Base-by-base conservation (phyloP, 2,888 invertebrate species). In the Rhagonycha lutea region DNA sequence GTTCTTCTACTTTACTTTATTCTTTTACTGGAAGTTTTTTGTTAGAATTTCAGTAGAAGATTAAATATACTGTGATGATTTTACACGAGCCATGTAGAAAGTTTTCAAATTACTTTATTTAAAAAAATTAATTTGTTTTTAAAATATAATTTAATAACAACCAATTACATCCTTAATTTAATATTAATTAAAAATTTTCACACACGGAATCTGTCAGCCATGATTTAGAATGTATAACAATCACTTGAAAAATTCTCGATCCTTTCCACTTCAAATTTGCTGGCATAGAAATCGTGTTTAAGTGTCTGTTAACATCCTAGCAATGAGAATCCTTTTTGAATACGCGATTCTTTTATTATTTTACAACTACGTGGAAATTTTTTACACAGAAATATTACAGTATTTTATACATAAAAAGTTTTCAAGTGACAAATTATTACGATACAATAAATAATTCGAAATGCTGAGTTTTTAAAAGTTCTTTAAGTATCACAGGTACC, bases 251-350 rank as follows among this genome's bases (percentile, higher is more conserved):
- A 78, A 80, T 80, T 81, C 79, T 80, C 83, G 83, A 85, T 84
- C 84, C 81, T 79, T 78, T 79, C 74, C 83, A 82, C 86, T 86
- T 84, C 80, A 85, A 84, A 85, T 83, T 78, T 84, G 86, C 86
- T 86, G 83, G 83, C 84, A 82, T 80, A 81, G 80, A 81, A 84
- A 83, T 85, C 86, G 86, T 86, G 86, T 84, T 86, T 81, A 81
- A 86, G 86, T 82, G 82, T 78, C 80, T 80, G 79, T 82, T 83
- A 84, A 85, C 83, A 83, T 81, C 83, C 47, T 47, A 65, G 63
- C 63, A 65, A 26, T 65, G n/a, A 24, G 63, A 65, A 61, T 47
- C 12, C 60, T 68, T 72, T 75, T 75, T 47, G 47, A 47, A 47
- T 47, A 47, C 47, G 47, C 47, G 47, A 47, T 47, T 47, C 47